Base-by-base conservation (phyloP, 2,797 vertebrate genomes). In the Hippoglossus hippoglossus region DNA sequence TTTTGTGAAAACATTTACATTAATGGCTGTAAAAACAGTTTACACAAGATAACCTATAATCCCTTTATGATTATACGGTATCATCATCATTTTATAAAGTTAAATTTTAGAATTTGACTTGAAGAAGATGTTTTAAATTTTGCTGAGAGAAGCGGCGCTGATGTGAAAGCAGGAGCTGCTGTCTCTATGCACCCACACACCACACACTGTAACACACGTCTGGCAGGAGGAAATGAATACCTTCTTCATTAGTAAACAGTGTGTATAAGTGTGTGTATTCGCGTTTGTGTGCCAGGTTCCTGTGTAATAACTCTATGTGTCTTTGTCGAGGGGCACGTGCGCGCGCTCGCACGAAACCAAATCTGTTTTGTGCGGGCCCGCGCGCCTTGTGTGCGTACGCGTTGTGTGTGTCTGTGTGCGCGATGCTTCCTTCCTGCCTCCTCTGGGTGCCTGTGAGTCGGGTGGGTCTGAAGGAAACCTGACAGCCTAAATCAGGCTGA, bases 401-500 rank as follows among this genome's bases (percentile, higher is more conserved):
- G 26, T 47, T 46, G 12, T 46, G 41, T 62, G 41, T 62, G n/a
- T 63, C 67, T 57, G 52, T 58, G 58, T 51, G 25, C 39, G 3
- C 57, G 39, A 51, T 55, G 61, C 28, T 88, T 91, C 87, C 87
- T 88, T 91, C 87, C 89, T 86, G 88, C 75, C 84, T 87, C 87
- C 83, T 90, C 74, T 81, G 85, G 72, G 85, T 79, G 82, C 80
- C 80, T 83, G 81, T 46, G 44, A 46, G 44, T 85, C 65, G 74
- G 81, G 71, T 81, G 57, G 75, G 67, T 84, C 81, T 89, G 78
- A 90, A 86, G 77, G 86, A 89, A 91, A 89, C 82, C 84, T 88
- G 80, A 92, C 90, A 88, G 80, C 74, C 80, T 84, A 91, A 91
- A 87, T 91, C 81, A 91, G 50, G 28, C 85, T 81, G 88, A 89